Percentiles rank a stretch among this genome's conserved stretches.
phyloP scores from a whole-genome alignment of 2,888 invertebrate species.

The Laspeyria flexula region DNA sequence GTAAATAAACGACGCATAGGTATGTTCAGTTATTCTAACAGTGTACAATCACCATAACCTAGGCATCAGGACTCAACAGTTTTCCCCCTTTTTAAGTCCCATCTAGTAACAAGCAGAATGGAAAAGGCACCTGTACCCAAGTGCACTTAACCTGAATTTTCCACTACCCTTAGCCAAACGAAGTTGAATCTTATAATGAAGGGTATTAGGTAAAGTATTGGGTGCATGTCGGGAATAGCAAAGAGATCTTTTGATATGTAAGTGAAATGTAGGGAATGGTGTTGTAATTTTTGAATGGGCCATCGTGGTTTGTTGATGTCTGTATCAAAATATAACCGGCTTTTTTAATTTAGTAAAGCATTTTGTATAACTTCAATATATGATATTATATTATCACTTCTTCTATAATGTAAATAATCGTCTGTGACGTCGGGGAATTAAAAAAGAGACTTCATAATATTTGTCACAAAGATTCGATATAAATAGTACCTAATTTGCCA shows the following conservation, averaged over 20 bases:
- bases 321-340: too few species aligned
- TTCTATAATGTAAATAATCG: too few species aligned
- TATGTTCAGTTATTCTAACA: neutral
- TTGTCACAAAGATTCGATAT: too few species aligned
- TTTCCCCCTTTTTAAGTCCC: conserved; percentile 24
- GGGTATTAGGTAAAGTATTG: neutral
- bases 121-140: conserved; percentile 49
- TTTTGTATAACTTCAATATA: too few species aligned
- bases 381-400: too few species aligned
- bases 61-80: conserved; percentile 18
- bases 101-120: conserved; percentile 45
- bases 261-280: neutral
- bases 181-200: conserved; percentile 14
- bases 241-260: conserved; percentile 19
- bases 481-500: too few species aligned
- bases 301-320: neutral
- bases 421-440: too few species aligned
- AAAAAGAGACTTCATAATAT: too few species aligned
- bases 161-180: conserved; percentile 3
- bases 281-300: neutral
- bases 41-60: neutral
- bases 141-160: conserved; percentile 49
- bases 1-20: too few species aligned
- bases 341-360: too few species aligned
- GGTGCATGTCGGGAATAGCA: neutral